Evolutionary conservation across 2,888 invertebrate species (phyloP).

Genomic region (Drosophila lutescens): DNA sequence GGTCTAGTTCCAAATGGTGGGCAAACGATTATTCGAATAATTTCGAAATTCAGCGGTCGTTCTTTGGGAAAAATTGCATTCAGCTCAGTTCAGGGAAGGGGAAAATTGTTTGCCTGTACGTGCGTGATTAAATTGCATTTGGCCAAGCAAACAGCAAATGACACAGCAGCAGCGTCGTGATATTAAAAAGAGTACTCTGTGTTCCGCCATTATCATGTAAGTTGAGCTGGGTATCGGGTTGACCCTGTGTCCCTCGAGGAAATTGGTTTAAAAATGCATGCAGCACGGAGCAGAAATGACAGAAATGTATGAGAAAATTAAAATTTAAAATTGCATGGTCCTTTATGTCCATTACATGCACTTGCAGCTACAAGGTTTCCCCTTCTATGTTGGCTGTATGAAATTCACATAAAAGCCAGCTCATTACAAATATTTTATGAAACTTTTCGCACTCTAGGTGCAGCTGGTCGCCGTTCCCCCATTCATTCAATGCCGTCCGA

Average conservation of each 20-base stretch:
- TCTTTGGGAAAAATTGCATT: conserved; percentile 8
- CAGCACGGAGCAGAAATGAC: not conserved
- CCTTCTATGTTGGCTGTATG: conserved; percentile 19
- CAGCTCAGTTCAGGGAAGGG: conserved; percentile 4
- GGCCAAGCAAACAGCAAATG: conserved; percentile 3
- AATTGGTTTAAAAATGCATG: conserved; percentile 6
- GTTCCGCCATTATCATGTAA: conserved; percentile 18
- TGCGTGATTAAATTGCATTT: conserved; percentile 22
- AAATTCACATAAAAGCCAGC: conserved; percentile 46
- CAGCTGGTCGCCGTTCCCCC: conserved; percentile 24
- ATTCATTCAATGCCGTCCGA: conserved; percentile 20
- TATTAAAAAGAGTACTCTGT: not conserved
- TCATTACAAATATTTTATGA: conserved; percentile 28
- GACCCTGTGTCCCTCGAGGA: not conserved
- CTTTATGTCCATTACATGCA: conserved; percentile 17
- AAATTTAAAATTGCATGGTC: conserved; percentile 12
- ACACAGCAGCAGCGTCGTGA: conserved; percentile 4
- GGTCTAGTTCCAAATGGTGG: not conserved
- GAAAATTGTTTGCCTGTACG: conserved; percentile 20
- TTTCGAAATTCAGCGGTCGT: conserved; percentile 8
- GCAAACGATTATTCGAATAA: conserved; percentile 1
- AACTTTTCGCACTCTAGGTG: conserved; percentile 24
- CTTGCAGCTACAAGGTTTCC: conserved; percentile 3
- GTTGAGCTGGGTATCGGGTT: not conserved
- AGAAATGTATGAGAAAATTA: conserved; percentile 4